Evolutionary conservation across 53 echinoderm and acorn worm genomes (phyloP), one percentile per base, ranked within the genome.

Genomic region (Stichopus horrens): DNA sequence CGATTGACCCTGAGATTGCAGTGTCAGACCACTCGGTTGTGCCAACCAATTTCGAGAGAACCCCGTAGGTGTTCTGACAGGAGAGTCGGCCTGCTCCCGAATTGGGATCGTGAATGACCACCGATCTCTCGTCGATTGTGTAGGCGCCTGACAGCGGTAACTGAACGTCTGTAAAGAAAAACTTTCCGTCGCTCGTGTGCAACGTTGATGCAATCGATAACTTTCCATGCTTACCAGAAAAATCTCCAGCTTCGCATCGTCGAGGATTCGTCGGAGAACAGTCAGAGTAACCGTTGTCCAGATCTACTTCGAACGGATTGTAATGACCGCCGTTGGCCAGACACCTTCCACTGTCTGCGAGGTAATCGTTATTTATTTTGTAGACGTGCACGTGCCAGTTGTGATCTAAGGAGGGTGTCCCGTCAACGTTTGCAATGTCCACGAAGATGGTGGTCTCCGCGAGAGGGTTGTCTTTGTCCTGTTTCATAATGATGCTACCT

Each of bases 331-430:
- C 90, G 54, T 92, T 90, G 73, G 92, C 93, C 4, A 83, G 66
- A 82, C 98, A 98, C 22, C 94, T 86, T 23, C 89, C 88, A 5
- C 66, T 74, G 14, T 68, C 53, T 14, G 94, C 76, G 20, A 96
- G 55, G 65, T 90, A 93, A 74, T 98, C 98, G 75, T 93, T 89
- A 21, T 83, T 84, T 10, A 93, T 89, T 79, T 87, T 80, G 13
- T 21, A 20, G 58, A 88, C 79, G 83, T 98, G 98, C 21, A 98
- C 88, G 83, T 98, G 98, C 98, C 98, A 98, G 89, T 98, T 94
- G 88, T 98, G 98, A 6, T 56, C 19, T 7, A 93, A 94, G 54
- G 94, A 88, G 0, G 63, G 77, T 5, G 91, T 74, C 14, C 98
- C 98, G 59, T 98, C 93, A 7, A 91, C 90, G 57, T 92, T 92